Conservation (phyloP, 2,113 vertebrate species). For the Formicarius rufipectus region DNA sequence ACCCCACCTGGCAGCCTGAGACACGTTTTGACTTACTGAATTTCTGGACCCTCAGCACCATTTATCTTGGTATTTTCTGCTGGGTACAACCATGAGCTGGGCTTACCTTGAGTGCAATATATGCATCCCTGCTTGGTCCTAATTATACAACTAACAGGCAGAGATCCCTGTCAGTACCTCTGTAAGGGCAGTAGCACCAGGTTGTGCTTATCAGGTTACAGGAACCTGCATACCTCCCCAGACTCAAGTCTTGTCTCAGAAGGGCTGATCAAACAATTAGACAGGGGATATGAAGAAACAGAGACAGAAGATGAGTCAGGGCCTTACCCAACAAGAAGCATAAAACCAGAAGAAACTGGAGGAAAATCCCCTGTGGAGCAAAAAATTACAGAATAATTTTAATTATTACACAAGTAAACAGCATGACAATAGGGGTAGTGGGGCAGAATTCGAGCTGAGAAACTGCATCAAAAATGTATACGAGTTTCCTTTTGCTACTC, state of each 20-base stretch:
- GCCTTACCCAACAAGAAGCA: not conserved
- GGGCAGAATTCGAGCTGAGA: not conserved
- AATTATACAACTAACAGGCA: not conserved
- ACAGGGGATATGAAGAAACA: not conserved
- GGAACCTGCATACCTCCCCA: not conserved
- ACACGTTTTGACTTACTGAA: not conserved
- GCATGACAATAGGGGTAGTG: not conserved
- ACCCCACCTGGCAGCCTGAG: not conserved
- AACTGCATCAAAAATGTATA: not conserved
- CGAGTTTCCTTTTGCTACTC: not conserved
- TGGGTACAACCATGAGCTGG: not conserved
- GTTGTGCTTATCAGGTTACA: not conserved
- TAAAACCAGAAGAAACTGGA: not conserved
- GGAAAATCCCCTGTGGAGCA: not conserved
- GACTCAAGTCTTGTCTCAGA: not conserved
- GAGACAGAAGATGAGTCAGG: not conserved
- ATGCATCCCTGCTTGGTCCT: not conserved
- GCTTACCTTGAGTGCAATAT: not conserved
- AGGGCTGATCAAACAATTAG: not conserved
- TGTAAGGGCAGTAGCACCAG: not conserved
- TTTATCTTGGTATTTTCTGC: not conserved
- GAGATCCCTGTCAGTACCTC: not conserved
- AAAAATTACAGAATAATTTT: not conserved
- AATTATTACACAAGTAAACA: not conserved
- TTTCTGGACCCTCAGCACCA: not conserved